These are phyloP conservation scores for Triplophysa yarkandensis DNA, from an alignment of 2,797 vertebrate genomes.

Conservation along the genomic window DNA sequence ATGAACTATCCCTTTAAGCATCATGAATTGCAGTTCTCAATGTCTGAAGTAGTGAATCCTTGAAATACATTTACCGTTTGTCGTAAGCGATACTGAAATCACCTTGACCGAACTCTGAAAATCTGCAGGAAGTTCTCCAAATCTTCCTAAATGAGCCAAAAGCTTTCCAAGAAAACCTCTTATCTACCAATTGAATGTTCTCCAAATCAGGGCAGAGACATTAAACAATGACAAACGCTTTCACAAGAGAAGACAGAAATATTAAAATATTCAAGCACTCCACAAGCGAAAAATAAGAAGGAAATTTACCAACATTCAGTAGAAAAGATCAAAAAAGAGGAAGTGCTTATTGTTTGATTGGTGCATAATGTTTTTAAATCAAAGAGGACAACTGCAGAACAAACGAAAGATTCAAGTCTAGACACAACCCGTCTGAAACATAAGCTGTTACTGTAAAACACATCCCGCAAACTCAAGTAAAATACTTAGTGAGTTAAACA, in stretches of 20 bases:
- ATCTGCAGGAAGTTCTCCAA: conserved; percentile 9
- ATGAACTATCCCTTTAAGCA: too few relatives aligned
- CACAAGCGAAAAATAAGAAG: neutral
- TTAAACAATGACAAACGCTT: neutral
- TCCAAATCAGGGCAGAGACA: neutral
- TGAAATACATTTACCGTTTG: neutral
- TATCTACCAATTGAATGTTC: neutral
- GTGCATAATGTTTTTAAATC: neutral
- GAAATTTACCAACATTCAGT: neutral
- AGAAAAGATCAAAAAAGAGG: neutral
- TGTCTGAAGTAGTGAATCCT: too few relatives aligned
- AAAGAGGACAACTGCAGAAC: neutral
- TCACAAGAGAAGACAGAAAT: neutral
- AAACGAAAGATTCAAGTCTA: neutral
- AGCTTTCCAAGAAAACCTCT: neutral
- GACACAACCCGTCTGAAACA: neutral
- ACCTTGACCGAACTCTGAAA: neutral
- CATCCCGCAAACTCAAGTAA: neutral
- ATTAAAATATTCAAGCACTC: neutral
- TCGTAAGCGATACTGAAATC: neutral
- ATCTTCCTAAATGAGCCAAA: neutral
- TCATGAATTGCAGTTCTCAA: neutral
- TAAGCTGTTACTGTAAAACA: neutral
- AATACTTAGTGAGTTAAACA: too few relatives aligned
- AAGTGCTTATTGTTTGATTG: neutral